Base-by-base conservation (phyloP, 2,888 invertebrate genomes). In the Macrosiphum euphorbiae region DNA sequence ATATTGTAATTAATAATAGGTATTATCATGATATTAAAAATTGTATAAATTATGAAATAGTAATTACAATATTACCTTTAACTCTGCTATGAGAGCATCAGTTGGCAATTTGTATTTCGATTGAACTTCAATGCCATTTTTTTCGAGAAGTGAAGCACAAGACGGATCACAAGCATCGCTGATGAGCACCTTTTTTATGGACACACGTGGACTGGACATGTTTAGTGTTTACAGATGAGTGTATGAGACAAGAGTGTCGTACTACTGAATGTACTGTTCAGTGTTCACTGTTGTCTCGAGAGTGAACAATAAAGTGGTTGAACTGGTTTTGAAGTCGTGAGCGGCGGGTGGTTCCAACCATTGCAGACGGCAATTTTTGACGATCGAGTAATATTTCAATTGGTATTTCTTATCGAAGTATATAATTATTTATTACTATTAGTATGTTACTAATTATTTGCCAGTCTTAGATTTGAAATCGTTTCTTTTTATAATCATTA, bases 121-220 rank as follows among this genome's bases (percentile, higher is more conserved):
- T 89, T 97, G 97, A 94, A 98, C 98, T 94, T 97, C 96, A 95
- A 99, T 97, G 47, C 97, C 98, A 95, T 98, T 97, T 84, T 97
- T 96, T 95, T 97, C 96, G 50, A 99, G 96, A 87, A 99, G 97
- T 95, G 98, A 97, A 3, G 97, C 97, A 96, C 99, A 99, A 95
- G 97, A 97, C 44, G 97, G 96, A 95, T 99, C 99, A 5, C 99
- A 98, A 58, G 98, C 98, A 96, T 99, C 99, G 95, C 98, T 98
- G 95, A 99, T 97, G 94, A 99, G 96, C 94, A 99, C 99, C 95
- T 97, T 97, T 95, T 97, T 97, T 94, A 99, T 97, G 61, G 86
- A 61, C 11, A 94, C 86, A 90, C 94, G 94, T 87, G 94, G 86
- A 89, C 16, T 86, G 13, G 94, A 85, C 94, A 94, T 94, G 86